Evolutionary conservation across 2,113 vertebrate genomes (phyloP), one percentile per base, ranked within the genome.

Genomic region (Eurypyga helias): DNA sequence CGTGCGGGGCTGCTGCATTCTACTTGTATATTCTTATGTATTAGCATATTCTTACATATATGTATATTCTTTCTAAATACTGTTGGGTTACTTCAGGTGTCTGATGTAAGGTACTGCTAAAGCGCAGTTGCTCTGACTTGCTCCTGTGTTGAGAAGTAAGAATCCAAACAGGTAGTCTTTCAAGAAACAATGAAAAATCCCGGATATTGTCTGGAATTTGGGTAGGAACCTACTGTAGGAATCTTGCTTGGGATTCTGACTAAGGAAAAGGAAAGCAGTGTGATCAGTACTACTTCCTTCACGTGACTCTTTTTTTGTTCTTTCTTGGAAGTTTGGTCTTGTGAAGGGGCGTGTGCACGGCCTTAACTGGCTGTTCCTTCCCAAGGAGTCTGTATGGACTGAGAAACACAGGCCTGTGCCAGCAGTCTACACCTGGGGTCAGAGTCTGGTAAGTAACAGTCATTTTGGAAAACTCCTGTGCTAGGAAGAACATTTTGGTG

Each of bases 401-500:
- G 12, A 71, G 85, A 85, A 66, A 75, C 0, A 1, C 21, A 82
- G 75, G 76, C 41, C 45, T 71, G 1, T 21, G 34, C 33, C 82
- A 72, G 20, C 52, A 77, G 21, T 26, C 67, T 52, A 72, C 66
- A 28, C 2, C 1, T 61, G 54, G 28, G 86, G 58, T 72, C 58
- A 73, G 83, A 49, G 77, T 45, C 79, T 86, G 91, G 91, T 86
- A 70, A 92, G 83, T 81, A 70, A 85, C 92, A 31, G 76, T 83
- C 45, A 83, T 48, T 71, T 61, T 70, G 25, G 43, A 64, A 87
- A 52, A 31, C 57, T 66, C 33, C 17, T 69, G 5, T 72, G 49
- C 24, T 38, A 49, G 65, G 38, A 81, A 75, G 18, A 24, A 13
- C 16, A 4, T 77, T 66, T 72, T 52, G 76, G 26, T 57, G 82